Conservation (phyloP, 2,113 vertebrate species). For the Myxocyprinus asiaticus region DNA sequence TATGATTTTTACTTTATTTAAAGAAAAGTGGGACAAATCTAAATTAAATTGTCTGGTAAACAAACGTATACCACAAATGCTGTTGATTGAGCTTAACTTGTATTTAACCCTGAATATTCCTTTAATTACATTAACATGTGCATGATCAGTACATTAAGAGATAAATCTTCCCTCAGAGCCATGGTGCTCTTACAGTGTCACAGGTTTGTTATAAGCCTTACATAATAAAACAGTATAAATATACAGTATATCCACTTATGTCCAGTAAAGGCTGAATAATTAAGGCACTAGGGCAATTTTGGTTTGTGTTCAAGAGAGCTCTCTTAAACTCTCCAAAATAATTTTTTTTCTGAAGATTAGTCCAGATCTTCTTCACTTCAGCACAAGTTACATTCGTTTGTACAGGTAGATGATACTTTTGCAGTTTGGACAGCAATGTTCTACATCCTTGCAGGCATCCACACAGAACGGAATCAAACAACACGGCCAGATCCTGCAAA, state of each 20-base stretch:
- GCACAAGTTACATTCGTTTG: slow-evolving; percentile 67
- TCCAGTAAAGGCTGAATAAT: too few relatives aligned
- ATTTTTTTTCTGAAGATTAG: background rate
- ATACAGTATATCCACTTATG: too few relatives aligned
- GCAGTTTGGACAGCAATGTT: slow-evolving; percentile 84
- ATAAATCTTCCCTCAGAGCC: background rate
- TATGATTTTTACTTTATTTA: too few relatives aligned
- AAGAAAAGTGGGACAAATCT: too few relatives aligned
- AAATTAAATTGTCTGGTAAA: too few relatives aligned
- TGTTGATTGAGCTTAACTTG: too few relatives aligned
- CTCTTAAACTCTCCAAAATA: background rate
- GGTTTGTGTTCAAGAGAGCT: background rate
- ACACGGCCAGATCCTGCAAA: slow-evolving; percentile 79
- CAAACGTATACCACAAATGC: too few relatives aligned
- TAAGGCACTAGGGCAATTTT: background rate
- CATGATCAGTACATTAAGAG: background rate
- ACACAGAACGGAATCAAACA: slow-evolving; percentile 87
- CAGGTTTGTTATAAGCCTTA: too few relatives aligned
- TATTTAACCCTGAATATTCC: too few relatives aligned
- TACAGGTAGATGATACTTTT: slow-evolving; percentile 69
- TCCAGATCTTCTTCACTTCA: too few relatives aligned
- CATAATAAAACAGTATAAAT: too few relatives aligned
- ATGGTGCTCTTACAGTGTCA: too few relatives aligned
- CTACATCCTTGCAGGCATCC: slow-evolving; percentile 80
- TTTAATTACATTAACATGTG: background rate